Conservation (phyloP, 2,797 vertebrate genomes). For the Gorsachius magnificus region DNA sequence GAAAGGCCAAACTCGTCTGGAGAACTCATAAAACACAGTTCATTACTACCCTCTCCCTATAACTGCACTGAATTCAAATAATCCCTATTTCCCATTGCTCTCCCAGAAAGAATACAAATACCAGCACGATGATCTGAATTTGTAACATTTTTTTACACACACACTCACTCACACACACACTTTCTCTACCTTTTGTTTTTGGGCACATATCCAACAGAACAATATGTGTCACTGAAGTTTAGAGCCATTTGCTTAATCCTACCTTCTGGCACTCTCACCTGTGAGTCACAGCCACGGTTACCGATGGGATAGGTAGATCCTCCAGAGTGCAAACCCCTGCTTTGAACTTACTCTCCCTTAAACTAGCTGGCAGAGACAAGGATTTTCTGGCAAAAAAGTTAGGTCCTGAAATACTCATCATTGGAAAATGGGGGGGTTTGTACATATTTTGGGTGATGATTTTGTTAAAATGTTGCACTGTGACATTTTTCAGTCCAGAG, state of each 20-base stretch:
- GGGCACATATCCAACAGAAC: not conserved
- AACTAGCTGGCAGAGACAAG: not conserved
- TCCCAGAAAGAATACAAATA: not conserved
- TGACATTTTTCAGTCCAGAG: not conserved
- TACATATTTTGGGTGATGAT: not conserved
- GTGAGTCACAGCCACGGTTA: not conserved
- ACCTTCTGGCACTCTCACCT: not conserved
- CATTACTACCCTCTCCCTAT: not conserved
- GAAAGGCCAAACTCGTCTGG: not conserved
- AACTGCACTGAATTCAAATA: not conserved
- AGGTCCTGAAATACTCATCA: not conserved
- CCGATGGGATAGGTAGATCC: not conserved
- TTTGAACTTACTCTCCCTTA: not conserved
- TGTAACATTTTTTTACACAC: not conserved
- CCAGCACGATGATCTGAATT: fast-evolving
- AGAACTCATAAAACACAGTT: not conserved
- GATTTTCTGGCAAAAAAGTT: not conserved
- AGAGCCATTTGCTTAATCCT: constrained; percentile 10
- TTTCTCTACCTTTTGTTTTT: not conserved
- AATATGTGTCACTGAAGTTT: constrained; percentile 14
- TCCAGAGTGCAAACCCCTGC: not conserved
- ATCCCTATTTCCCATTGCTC: not conserved
- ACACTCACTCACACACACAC: too few relatives aligned
- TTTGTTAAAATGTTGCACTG: not conserved
- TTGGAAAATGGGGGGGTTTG: not conserved